These are phyloP conservation scores for Geococcyx californianus DNA, from an alignment of 2,113 vertebrate species.

Conservation along the genomic window DNA sequence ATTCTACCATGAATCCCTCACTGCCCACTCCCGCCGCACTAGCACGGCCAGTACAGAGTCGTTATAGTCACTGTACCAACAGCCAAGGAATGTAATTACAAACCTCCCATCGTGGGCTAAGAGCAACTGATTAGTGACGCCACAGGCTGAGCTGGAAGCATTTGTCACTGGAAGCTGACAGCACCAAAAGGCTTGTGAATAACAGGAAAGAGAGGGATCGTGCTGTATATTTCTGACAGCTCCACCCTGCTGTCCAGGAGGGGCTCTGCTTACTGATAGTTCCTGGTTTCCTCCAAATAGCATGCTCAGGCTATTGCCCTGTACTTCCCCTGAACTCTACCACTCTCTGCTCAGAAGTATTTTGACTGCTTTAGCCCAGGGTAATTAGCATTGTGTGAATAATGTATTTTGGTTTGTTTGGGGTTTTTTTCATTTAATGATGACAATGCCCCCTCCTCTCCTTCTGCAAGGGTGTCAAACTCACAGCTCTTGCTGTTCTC, in stretches of 20 bases:
- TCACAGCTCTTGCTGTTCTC: no score
- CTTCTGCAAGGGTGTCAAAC: background rate
- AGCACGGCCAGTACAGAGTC: background rate
- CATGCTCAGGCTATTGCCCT: background rate
- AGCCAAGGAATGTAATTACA: background rate
- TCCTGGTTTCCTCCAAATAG: background rate
- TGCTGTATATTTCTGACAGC: background rate
- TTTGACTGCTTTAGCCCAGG: background rate
- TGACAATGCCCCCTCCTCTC: background rate
- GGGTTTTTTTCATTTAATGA: background rate
- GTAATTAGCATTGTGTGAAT: background rate
- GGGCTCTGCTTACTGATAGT: constrained; percentile 5
- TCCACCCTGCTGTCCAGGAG: constrained; percentile 47
- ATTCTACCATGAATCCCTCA: background rate
- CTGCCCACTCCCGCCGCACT: fast-evolving
- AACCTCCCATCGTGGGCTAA: background rate
- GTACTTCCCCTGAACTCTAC: background rate
- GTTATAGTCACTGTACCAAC: fast-evolving
- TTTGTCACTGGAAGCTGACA: constrained; percentile 49
- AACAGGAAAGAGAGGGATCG: constrained; percentile 61
- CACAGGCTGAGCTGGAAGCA: background rate
- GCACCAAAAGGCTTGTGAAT: constrained; percentile 18
- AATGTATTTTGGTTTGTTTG: background rate
- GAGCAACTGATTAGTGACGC: background rate
- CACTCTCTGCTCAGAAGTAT: background rate